Evolutionary conservation across 2,888 invertebrate species (phyloP).

Genomic region (Caradrina clavipalpis): DNA sequence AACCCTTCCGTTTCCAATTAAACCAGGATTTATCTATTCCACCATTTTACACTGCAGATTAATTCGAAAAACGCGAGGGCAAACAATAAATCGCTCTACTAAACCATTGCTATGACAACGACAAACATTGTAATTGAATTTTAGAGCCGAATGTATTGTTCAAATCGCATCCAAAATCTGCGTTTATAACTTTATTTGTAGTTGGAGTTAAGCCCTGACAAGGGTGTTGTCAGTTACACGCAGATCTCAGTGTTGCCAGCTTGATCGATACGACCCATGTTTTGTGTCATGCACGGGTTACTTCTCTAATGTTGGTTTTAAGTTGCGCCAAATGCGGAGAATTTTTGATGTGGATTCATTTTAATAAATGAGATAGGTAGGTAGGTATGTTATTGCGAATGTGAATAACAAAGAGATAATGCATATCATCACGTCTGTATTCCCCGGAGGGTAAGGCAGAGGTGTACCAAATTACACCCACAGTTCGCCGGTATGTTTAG

Average conservation of each 20-base stretch:
- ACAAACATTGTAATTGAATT: slow-evolving; percentile 61
- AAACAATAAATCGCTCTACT: slow-evolving; percentile 44
- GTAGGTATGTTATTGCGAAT: too few species aligned
- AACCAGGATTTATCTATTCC: slow-evolving; percentile 40
- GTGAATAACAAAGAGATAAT: neutral
- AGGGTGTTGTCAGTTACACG: slow-evolving; percentile 74
- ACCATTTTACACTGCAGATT: slow-evolving; percentile 52
- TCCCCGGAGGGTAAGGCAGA: too few species aligned
- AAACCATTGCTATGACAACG: slow-evolving; percentile 44
- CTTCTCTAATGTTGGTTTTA: slow-evolving; percentile 18
- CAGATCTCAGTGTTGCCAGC: slow-evolving; percentile 48
- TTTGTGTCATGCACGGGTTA: slow-evolving; percentile 25
- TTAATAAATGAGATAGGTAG: neutral
- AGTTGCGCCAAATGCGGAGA: neutral
- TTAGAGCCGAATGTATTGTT: slow-evolving; percentile 51
- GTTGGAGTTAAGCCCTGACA: slow-evolving; percentile 66
- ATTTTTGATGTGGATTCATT: neutral
- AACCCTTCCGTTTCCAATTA: slow-evolving; percentile 38
- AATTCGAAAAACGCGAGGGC: slow-evolving; percentile 44
- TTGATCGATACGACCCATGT: slow-evolving; percentile 38
- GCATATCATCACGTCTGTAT: too few species aligned
- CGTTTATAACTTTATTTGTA: slow-evolving; percentile 68
- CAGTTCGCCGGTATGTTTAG: too few species aligned
- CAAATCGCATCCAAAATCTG: slow-evolving; percentile 53
- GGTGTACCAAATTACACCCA: too few species aligned